These are phyloP conservation scores for Grallaria varia DNA, from an alignment of 2,113 vertebrate species.

Conservation along the genomic window DNA sequence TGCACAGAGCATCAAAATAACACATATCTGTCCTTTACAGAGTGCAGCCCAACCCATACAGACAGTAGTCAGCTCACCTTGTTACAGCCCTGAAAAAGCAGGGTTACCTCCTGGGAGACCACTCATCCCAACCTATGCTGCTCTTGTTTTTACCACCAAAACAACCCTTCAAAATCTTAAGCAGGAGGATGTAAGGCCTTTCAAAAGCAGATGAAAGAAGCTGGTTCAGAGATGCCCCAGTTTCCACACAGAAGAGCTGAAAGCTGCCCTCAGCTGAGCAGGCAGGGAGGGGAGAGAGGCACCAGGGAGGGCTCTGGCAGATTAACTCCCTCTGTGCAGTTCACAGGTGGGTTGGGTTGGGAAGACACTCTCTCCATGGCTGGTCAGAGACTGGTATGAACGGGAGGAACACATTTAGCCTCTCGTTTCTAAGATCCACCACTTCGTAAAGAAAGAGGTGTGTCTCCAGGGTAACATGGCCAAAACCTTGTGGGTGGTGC, in stretches of 20 bases:
- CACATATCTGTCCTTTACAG: background rate
- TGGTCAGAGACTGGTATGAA: rapidly evolving
- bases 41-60: background rate
- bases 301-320: background rate
- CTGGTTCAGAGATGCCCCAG: background rate
- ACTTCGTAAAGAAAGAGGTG: background rate
- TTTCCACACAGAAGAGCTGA: background rate
- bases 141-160: background rate
- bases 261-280: background rate
- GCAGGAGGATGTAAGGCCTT: background rate
- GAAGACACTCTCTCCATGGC: background rate
- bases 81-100: background rate
- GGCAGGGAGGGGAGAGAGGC: background rate
- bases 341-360: rapidly evolving
- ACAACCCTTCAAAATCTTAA: background rate
- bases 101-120: background rate
- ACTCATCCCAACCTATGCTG: background rate
- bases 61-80: background rate
- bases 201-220: conserved; percentile 8
- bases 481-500: background rate
- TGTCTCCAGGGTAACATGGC: background rate
- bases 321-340: background rate
- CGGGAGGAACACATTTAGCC: background rate
- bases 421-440: background rate
- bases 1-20: background rate